Conservation (phyloP, 2,888 invertebrate genomes). For the Resseliella maxima region DNA sequence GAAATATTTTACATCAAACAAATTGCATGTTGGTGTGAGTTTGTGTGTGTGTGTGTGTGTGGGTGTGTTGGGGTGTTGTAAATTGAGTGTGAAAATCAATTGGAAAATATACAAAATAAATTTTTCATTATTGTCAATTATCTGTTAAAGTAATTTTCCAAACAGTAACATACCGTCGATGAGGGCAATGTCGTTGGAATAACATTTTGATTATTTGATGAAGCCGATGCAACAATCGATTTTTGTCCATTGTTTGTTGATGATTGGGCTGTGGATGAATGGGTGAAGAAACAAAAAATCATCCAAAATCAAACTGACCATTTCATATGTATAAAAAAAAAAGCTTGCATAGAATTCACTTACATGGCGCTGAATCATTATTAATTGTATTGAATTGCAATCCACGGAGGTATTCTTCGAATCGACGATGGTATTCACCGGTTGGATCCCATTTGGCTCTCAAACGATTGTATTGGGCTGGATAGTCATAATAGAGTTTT, state of each 20-base stretch:
- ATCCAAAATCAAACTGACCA: not conserved
- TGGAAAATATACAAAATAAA: conserved; percentile 1
- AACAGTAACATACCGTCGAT: not conserved
- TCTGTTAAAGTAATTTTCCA: not conserved
- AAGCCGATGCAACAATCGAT: conserved; percentile 36
- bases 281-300: not conserved
- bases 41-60: not conserved
- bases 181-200: conserved; percentile 7
- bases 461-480: conserved; percentile 76
- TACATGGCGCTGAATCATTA: conserved; percentile 40
- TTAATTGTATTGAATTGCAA: conserved; percentile 61
- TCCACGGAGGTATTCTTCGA: conserved; percentile 64
- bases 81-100: not conserved
- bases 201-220: conserved; percentile 48
- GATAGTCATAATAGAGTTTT: conserved; percentile 73
- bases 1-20: not conserved
- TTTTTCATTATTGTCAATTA: not conserved
- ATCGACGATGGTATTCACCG: conserved; percentile 72
- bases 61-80: too few relatives aligned
- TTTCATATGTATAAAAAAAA: not conserved
- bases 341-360: not conserved
- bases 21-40: too few relatives aligned
- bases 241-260: not conserved
- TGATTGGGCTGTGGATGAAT: not conserved
- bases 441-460: conserved; percentile 77